Conservation (phyloP, 64 coral and sea anemone genomes). For the Anthopleura sola region DNA sequence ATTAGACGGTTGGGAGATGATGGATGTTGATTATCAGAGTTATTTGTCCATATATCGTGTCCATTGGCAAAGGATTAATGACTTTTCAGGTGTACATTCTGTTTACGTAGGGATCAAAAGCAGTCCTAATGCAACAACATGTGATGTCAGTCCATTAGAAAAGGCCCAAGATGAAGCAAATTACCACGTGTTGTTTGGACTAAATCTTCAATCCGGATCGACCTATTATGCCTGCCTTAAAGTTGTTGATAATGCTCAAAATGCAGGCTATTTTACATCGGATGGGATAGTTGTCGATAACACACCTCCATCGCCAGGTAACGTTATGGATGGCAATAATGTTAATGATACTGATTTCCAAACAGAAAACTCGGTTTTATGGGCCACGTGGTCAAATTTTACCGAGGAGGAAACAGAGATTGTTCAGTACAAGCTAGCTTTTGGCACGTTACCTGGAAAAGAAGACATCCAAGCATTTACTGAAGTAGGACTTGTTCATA, state of each 20-base stretch:
- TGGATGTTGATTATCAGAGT: conserved; percentile 79
- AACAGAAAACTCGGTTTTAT: conserved; percentile 73
- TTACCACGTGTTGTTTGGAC: conserved; percentile 67
- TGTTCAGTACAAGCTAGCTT: conserved; percentile 67
- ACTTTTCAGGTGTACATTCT: conserved; percentile 70
- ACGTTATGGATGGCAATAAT: conserved; percentile 67
- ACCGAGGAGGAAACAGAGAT: conserved; percentile 73
- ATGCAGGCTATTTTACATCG: conserved; percentile 66
- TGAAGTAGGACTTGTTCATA: conserved; percentile 65
- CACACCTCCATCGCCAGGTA: conserved; percentile 63
- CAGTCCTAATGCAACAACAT: conserved; percentile 20
- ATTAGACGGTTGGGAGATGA: conserved; percentile 80
- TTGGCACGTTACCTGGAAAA: conserved; percentile 62
- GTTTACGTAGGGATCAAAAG: conserved; percentile 68
- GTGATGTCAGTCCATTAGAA: conserved; percentile 62
- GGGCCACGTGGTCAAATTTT: conserved; percentile 80
- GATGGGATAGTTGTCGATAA: conserved; percentile 75
- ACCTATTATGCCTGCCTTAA: conserved; percentile 79
- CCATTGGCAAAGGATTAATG: conserved; percentile 84
- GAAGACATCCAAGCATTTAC: conserved; percentile 79
- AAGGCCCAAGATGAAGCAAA: conserved; percentile 27
- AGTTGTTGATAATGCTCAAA: conserved; percentile 78
- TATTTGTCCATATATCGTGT: conserved; percentile 75
- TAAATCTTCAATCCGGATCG: conserved; percentile 58
- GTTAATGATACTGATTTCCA: conserved; percentile 62